Percentiles rank a stretch among this genome's conserved stretches.
Conservation (phyloP, 2,797 vertebrate species). For the Pipistrellus nathusii region DNA sequence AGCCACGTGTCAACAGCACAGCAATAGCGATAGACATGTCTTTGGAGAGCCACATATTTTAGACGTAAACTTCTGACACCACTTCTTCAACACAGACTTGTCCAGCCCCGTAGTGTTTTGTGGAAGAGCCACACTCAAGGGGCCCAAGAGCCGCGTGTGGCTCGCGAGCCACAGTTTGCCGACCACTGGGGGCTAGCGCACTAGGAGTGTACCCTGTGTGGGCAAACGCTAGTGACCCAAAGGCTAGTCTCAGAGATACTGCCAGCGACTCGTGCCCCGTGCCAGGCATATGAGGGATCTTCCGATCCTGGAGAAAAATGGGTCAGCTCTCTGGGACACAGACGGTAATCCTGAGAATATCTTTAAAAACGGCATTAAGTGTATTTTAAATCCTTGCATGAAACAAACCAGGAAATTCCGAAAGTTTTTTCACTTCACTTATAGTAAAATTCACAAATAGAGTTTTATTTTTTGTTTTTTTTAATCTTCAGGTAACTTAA, state of each 20-base stretch:
- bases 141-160: too few relatives aligned
- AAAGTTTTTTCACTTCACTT: neutral
- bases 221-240: neutral
- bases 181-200: neutral
- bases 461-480: neutral
- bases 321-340: neutral
- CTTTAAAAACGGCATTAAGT: slow-evolving; percentile 14
- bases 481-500: neutral
- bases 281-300: neutral
- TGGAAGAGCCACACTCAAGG: too few relatives aligned
- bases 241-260: neutral
- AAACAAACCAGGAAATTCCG: neutral
- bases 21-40: too few relatives aligned
- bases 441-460: neutral
- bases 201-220: neutral
- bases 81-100: too few relatives aligned
- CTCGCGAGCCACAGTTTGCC: too few relatives aligned
- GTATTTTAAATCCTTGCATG: neutral
- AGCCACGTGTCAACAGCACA: too few relatives aligned
- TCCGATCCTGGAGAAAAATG: neutral
- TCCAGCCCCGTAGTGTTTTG: too few relatives aligned
- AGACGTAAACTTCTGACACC: too few relatives aligned
- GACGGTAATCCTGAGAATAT: neutral
- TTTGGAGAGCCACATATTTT: too few relatives aligned
- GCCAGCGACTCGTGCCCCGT: neutral